Evolutionary conservation across 2,113 vertebrate species (phyloP), one percentile per base, ranked within the genome.

Genomic region (Carollia perspicillata): DNA sequence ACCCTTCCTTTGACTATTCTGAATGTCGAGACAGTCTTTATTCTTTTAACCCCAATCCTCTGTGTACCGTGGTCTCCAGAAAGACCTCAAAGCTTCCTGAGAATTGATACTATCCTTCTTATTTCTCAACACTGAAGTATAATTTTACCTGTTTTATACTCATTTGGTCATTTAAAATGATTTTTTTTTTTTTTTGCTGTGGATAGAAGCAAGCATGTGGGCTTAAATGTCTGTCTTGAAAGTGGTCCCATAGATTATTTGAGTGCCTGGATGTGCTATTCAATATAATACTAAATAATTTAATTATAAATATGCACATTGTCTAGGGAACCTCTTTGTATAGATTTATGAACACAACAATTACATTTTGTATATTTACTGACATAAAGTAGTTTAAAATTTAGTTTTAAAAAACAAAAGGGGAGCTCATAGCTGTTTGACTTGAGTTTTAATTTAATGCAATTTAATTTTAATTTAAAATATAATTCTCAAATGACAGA

Each of bases 401-500:
- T 78, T 91, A 5, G 37, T 83, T 94, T 63, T 79, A 33, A 74
- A 95, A 87, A 94, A 71, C 12, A 90, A 90, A 81, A 91, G 53
- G 12, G 63, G 10, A 10, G 0, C 40, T 65, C 33, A 84, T 40
- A 51, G 69, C 18, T 83, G 89, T 95, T 95, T 96, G 60, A 85
- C n/a, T 92, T 87, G 42, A 81, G 30, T 90, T 96, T 92, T 95
- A 95, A 96, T 85, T 93, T 90, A 90, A 86, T 89, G 78, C 79
- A 17, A 95, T 87, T 95, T 93, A 42, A 88, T 88, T 93, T 95
- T 66, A 94, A 95, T 95, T 96, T 97, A 93, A 95, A 97, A 80
- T 78, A 22, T 69, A 95, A 35, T 37, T 97, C 30, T 94, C 83
- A 97, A 97, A 78, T 78, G 97, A 65, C 35, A 96, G 83, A 49